A percentile compares a stretch with the other conserved stretches of the same genome.
Evolutionary conservation across 2,888 invertebrate genomes (phyloP).

Genomic region (Nomada hirtipes): DNA sequence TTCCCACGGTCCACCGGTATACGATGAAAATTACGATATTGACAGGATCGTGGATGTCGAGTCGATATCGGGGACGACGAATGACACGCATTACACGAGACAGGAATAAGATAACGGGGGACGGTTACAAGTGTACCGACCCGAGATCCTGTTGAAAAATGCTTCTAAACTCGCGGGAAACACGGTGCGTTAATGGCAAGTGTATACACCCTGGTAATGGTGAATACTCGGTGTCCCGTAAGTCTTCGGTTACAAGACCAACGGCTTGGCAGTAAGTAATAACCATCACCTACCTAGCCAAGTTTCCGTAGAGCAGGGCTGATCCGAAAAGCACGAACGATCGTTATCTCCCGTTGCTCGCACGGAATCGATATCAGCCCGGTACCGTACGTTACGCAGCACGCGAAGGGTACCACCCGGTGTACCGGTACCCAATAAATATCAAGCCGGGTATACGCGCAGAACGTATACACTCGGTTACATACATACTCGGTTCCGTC

Average conservation of each 20-base stretch:
- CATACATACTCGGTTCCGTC: conserved; percentile 27
- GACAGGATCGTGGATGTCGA: conserved; percentile 18
- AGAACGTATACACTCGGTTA: conserved; percentile 45
- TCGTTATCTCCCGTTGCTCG: conserved; percentile 64
- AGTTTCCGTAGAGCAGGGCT: conserved; percentile 58
- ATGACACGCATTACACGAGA: conserved; percentile 38
- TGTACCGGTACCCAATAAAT: conserved; percentile 69
- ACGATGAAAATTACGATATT: conserved; percentile 44
- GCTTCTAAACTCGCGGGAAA: conserved; percentile 27
- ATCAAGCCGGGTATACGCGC: conserved; percentile 52
- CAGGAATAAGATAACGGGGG: conserved; percentile 28
- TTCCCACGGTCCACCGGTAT: conserved; percentile 11
- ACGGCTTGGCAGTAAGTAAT: conserved; percentile 64
- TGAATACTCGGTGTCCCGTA: conserved; percentile 64
- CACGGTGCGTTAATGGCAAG: conserved; percentile 35
- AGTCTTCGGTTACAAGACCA: conserved; percentile 66
- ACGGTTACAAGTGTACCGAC: conserved; percentile 47
- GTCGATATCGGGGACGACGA: neutral
- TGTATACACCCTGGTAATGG: conserved; percentile 52
- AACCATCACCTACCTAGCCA: conserved; percentile 62
- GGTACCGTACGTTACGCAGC: conserved; percentile 63
- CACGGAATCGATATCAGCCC: conserved; percentile 62
- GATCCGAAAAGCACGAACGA: conserved; percentile 62
- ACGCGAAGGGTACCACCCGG: conserved; percentile 63
- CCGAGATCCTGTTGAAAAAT: neutral